Evolutionary conservation across 2,888 invertebrate species (phyloP).

Genomic region (Ptilodon capucinus): DNA sequence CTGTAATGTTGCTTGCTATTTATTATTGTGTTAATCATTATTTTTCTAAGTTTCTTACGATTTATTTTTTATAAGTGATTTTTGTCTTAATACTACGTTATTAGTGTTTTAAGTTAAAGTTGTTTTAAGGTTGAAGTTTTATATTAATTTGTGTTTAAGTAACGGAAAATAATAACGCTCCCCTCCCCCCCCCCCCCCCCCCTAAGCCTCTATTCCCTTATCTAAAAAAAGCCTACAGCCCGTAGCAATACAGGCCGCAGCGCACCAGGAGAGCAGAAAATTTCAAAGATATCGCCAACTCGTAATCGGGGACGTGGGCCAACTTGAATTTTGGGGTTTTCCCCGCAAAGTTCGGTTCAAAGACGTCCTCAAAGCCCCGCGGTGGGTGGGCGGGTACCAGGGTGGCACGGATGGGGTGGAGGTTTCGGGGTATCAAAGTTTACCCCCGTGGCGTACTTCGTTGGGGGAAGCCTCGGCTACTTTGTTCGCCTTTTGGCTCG

Average conservation of each 20-base stretch:
- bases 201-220: too few relatives aligned
- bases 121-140: too few relatives aligned
- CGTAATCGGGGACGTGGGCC: slow-evolving; percentile 72
- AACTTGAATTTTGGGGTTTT: slow-evolving; percentile 80
- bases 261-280: slow-evolving; percentile 70
- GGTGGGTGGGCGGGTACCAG: slow-evolving; percentile 72
- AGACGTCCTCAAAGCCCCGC: slow-evolving; percentile 79
- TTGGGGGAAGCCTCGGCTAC: slow-evolving; percentile 67
- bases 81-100: too few relatives aligned
- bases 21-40: too few relatives aligned
- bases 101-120: too few relatives aligned
- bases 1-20: too few relatives aligned
- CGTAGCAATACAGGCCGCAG: slow-evolving; percentile 10
- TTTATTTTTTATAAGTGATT: too few relatives aligned
- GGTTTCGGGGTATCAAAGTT: slow-evolving; percentile 77
- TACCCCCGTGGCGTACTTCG: slow-evolving; percentile 72
- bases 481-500: slow-evolving; percentile 80
- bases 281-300: slow-evolving; percentile 76
- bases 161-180: too few relatives aligned
- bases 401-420: slow-evolving; percentile 58
- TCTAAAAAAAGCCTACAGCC: slow-evolving; percentile 19
- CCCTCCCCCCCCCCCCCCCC: too few relatives aligned
- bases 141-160: too few relatives aligned
- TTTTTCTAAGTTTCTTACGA: too few relatives aligned
- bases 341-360: slow-evolving; percentile 77